Base-by-base conservation (phyloP, 2,888 invertebrate species). In the Eupithecia exiguata region DNA sequence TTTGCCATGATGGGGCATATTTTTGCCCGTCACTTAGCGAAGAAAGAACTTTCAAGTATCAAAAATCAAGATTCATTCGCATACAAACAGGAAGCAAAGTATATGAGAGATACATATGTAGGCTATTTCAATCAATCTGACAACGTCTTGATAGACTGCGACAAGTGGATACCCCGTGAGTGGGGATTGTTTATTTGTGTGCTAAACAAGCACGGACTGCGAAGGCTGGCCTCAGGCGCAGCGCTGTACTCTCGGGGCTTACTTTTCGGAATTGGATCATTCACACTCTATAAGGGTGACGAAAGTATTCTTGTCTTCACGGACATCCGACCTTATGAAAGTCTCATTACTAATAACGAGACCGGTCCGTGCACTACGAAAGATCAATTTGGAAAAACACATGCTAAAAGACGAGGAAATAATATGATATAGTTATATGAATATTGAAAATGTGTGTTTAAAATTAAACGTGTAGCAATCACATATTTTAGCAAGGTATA, bases 1-100 rank as follows among this genome's bases (percentile, higher is more conserved):
- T 65, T 65, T 65, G 63, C 63, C 36, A 65, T 65, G 63, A 65
- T 65, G 63, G 63, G 63, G 18, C 63, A 65, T 12, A 65, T 65
- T 38, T n/a, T 65, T 65, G 21, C 10, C 0, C 21, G 4, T 14
- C n/a, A n/a, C n/a, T n/a, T n/a, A n/a, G 40, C 1, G 5, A 4
- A 9, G 7, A 9, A 49, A 6, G 0, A n/a, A 9, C 9, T 2
- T 49, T 7, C 1, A n/a, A n/a, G n/a, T 49, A 49, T 49, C 1
- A 21, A 3, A 21, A 10, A 49, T 49, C 2, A n/a, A n/a, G 0
- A 7, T 7, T 0, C 3, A 9, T 5, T 0, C 7, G 3, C 1
- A 10, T 21, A 21, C n/a, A 21, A 36, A 38, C 40, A 38, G 1
- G 21, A 21, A 18, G 0, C 40, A 10, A 65, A n/a, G 5, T 14